Conservation (phyloP, 2,888 invertebrate species). For the Drosophila villosipedis region DNA sequence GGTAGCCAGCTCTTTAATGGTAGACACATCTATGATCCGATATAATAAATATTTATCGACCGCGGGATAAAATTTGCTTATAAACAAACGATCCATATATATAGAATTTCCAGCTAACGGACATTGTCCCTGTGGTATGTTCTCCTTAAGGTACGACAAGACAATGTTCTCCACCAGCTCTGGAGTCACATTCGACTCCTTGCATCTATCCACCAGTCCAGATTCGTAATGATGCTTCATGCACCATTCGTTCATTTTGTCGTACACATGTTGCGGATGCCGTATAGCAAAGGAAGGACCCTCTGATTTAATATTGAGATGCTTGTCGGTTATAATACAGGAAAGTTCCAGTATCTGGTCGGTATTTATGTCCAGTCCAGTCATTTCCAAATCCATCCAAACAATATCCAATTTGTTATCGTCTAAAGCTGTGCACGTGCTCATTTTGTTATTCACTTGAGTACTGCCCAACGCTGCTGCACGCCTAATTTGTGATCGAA, state of each 20-base stretch:
- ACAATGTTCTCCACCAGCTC: constrained; percentile 90
- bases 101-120: constrained; percentile 95
- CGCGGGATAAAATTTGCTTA: constrained; percentile 91
- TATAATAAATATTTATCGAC: constrained; percentile 94
- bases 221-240: constrained; percentile 92
- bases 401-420: constrained; percentile 85
- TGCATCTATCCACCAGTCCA: constrained; percentile 91
- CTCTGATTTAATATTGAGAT: constrained; percentile 91
- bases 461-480: not conserved
- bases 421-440: constrained; percentile 6
- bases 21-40: constrained; percentile 96
- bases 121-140: constrained; percentile 87
- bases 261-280: constrained; percentile 90
- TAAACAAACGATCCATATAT: constrained; percentile 93
- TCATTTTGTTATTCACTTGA: constrained; percentile 44
- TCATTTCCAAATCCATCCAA: constrained; percentile 95
- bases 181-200: constrained; percentile 88
- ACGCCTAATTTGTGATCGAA: constrained; percentile 8
- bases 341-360: constrained; percentile 95
- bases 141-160: constrained; percentile 89
- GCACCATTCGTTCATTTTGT: constrained; percentile 95
- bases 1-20: constrained; percentile 93
- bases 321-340: constrained; percentile 93
- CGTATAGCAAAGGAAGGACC: constrained; percentile 92
- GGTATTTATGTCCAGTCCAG: constrained; percentile 91